Conservation (phyloP, 1,140 invertebrate genomes). For the Sminthurides bifidus region DNA sequence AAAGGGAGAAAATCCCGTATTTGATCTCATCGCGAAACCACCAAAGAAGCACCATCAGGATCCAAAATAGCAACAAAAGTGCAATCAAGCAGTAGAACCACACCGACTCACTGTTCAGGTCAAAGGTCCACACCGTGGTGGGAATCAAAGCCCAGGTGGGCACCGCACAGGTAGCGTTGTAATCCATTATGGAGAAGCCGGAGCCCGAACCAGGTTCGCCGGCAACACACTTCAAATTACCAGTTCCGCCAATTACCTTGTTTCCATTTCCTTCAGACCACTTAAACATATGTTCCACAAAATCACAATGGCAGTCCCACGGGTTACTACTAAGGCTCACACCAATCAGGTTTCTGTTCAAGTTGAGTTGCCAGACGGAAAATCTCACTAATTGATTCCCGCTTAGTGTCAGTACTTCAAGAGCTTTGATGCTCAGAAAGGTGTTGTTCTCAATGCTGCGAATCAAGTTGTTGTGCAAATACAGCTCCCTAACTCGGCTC, state of each 20-base stretch:
- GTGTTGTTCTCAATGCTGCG: conserved; percentile 66
- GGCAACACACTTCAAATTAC: conserved; percentile 60
- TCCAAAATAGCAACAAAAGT: too few relatives aligned
- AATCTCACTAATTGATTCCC: conserved; percentile 70
- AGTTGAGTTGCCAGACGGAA: conserved; percentile 68
- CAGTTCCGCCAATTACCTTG: conserved; percentile 62
- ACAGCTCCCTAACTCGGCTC: conserved; percentile 63
- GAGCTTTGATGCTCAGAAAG: conserved; percentile 57
- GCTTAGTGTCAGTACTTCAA: conserved; percentile 68
- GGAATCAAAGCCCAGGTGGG: conserved; percentile 11
- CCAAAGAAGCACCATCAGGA: too few relatives aligned
- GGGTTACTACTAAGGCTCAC: conserved; percentile 64
- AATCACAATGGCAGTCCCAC: conserved; percentile 82
- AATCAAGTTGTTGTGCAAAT: conserved; percentile 75
- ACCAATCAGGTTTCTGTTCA: conserved; percentile 56
- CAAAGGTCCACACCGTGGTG: too few relatives aligned
- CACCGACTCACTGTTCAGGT: too few relatives aligned
- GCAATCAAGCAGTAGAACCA: too few relatives aligned
- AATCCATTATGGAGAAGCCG: conserved; percentile 25
- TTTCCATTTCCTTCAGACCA: conserved; percentile 51
- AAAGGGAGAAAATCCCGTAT: too few relatives aligned
- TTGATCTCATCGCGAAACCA: too few relatives aligned
- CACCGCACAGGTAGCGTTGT: conserved; percentile 27
- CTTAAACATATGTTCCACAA: conserved; percentile 53
- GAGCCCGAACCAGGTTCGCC: conserved; percentile 9